Evolutionary conservation across 2,113 vertebrate genomes (phyloP).

Genomic region (Meleagris gallopavo): DNA sequence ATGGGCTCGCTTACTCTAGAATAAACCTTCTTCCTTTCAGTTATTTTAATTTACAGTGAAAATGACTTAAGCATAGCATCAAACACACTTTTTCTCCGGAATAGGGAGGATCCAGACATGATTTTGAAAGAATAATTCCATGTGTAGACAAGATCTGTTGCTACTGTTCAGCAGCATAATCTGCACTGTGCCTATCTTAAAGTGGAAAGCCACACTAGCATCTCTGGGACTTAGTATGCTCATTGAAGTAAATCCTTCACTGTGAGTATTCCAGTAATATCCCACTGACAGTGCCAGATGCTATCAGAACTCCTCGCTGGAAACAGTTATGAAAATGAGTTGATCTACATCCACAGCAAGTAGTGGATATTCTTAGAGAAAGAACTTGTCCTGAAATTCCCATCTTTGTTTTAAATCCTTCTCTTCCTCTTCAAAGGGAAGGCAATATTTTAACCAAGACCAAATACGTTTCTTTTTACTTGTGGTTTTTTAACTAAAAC

Average conservation of each 20-base stretch:
- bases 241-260: neutral
- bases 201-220: constrained; percentile 10
- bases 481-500: constrained; percentile 24
- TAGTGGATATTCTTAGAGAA: neutral
- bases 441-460: neutral
- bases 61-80: constrained; percentile 8
- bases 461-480: neutral
- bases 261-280: neutral
- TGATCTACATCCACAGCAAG: neutral
- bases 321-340: constrained; percentile 9
- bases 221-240: neutral
- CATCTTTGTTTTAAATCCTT: neutral
- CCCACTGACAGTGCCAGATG: constrained; percentile 3
- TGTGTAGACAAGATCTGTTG: constrained; percentile 34
- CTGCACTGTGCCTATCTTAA: neutral
- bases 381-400: neutral
- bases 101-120: neutral
- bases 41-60: constrained; percentile 33
- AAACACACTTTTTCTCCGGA: neutral
- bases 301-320: rapidly evolving
- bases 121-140: constrained; percentile 21
- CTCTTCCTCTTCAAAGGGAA: neutral
- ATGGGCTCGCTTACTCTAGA: constrained; percentile 6
- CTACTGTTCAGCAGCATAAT: constrained; percentile 23
- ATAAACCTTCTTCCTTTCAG: constrained; percentile 16